Evolutionary conservation across 2,113 vertebrate species (phyloP).

Genomic region (Burhinus oedicnemus): DNA sequence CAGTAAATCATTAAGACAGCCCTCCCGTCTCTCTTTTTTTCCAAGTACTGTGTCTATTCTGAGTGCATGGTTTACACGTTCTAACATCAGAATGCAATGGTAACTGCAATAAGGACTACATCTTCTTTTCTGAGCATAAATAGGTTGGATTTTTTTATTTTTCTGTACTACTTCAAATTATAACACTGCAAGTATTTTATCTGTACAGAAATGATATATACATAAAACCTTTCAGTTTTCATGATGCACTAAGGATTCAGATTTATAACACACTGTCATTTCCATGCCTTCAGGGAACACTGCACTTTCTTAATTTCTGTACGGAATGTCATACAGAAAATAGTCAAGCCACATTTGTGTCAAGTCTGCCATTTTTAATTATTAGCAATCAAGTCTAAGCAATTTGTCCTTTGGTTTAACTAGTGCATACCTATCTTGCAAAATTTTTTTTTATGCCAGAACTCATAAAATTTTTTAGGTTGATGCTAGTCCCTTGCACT

Average conservation of each 20-base stretch:
- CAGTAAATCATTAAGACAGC: background rate
- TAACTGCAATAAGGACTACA: background rate
- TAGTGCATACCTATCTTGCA: constrained; percentile 48
- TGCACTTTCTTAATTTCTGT: constrained; percentile 51
- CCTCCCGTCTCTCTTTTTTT: background rate
- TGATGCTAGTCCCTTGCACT: constrained; percentile 80
- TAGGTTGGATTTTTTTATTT: background rate
- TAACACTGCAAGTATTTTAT: constrained; percentile 31
- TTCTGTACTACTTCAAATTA: constrained; percentile 14
- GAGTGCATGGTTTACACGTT: background rate
- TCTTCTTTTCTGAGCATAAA: background rate
- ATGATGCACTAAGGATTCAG: background rate
- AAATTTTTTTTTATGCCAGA: constrained; percentile 77
- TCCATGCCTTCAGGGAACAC: constrained; percentile 18
- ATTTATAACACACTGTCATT: constrained; percentile 33
- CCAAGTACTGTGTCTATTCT: background rate
- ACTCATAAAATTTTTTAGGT: constrained; percentile 79
- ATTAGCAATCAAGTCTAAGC: constrained; percentile 53
- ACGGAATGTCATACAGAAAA: constrained; percentile 59
- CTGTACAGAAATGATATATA: background rate
- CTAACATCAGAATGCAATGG: background rate
- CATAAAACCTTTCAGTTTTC: constrained; percentile 15
- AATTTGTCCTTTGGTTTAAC: constrained; percentile 73
- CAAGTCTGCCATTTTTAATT: constrained; percentile 76
- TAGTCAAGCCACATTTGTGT: constrained; percentile 24